Conservation (phyloP, 2,888 invertebrate genomes). For the Cybosia mesomella region DNA sequence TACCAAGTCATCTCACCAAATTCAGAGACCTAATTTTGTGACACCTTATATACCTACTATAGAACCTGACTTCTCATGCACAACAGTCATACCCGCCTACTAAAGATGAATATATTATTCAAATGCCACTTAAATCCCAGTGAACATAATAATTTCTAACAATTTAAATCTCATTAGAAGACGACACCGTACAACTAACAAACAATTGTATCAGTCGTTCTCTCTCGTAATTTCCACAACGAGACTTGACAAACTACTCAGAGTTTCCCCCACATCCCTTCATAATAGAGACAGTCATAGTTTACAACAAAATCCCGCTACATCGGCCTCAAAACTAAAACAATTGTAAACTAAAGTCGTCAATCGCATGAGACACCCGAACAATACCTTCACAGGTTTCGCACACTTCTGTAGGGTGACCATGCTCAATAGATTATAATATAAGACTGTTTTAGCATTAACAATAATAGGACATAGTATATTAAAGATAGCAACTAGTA, state of each 20-base stretch:
- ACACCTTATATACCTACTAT: too few relatives aligned
- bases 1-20: too few relatives aligned
- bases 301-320: conserved; percentile 14
- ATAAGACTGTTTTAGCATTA: neutral
- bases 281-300: conserved; percentile 10
- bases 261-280: neutral
- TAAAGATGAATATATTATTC: too few relatives aligned
- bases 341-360: conserved; percentile 28
- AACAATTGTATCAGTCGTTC: conserved; percentile 13
- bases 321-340: conserved; percentile 21
- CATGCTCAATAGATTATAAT: neutral
- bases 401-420: conserved; percentile 14
- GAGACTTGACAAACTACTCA: conserved; percentile 13
- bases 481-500: neutral
- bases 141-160: conserved; percentile 7
- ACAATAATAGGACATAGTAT: too few relatives aligned
- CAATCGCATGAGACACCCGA: conserved; percentile 23
- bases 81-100: neutral
- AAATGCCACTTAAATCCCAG: neutral
- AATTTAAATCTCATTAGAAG: neutral
- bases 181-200: conserved; percentile 5
- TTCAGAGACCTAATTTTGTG: too few relatives aligned
- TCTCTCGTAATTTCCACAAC: conserved; percentile 4
- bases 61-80: too few relatives aligned
- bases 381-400: conserved; percentile 28